Evolutionary conservation across 2,888 invertebrate species (phyloP).

Genomic region (Andrena camellia): DNA sequence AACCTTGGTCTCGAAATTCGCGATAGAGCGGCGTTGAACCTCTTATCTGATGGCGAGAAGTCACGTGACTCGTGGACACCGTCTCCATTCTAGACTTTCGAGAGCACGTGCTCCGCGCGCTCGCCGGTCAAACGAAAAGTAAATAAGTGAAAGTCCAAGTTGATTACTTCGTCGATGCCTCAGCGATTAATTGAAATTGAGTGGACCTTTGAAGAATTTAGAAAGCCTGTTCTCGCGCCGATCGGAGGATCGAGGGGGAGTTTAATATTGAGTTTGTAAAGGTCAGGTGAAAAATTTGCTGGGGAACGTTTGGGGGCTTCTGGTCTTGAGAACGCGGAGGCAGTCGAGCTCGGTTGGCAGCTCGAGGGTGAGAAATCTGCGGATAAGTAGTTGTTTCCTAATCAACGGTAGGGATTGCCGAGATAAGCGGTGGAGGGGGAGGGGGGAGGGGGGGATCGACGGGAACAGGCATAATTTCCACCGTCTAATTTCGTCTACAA

Average conservation of each 20-base stretch:
- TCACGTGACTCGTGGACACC: neutral
- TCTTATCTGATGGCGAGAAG: neutral
- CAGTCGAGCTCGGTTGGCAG: neutral
- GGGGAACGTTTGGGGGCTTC: neutral
- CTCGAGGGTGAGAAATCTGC: neutral
- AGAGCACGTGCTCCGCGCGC: neutral
- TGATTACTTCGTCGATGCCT: neutral
- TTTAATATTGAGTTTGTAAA: no score
- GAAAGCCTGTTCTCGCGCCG: neutral
- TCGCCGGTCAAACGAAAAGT: neutral
- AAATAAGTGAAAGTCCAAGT: neutral
- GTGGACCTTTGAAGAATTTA: neutral
- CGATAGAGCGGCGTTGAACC: constrained; percentile 5
- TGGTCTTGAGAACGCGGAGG: neutral
- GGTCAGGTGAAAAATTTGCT: no score
- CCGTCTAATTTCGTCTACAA: neutral
- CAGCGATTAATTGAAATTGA: neutral
- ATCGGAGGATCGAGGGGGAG: no score
- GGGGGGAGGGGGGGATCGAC: neutral
- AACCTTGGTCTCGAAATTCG: neutral
- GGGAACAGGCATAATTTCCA: neutral
- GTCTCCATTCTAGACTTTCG: neutral
- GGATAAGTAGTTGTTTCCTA: neutral
- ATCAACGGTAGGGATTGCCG: neutral
- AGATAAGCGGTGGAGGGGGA: no score